phyloP scores from a whole-genome alignment of 2,797 vertebrate genomes.

The Thaleichthys pacificus region DNA sequence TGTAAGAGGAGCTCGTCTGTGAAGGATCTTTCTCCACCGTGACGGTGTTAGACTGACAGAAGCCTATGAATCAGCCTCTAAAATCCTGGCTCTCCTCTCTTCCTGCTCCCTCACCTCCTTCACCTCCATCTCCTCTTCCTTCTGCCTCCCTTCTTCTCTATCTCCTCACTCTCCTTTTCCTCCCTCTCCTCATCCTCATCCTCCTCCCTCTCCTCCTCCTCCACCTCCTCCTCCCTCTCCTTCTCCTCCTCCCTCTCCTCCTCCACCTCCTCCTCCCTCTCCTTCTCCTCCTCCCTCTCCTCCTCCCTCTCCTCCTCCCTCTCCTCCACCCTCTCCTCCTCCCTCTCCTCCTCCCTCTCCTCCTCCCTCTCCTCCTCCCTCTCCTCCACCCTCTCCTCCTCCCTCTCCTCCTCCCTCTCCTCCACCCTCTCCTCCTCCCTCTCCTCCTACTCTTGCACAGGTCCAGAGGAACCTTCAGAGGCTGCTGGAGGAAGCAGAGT shows the following conservation, averaged over 20 bases:
- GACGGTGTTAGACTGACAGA: background rate
- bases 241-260: too few relatives aligned
- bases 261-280: too few relatives aligned
- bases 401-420: background rate
- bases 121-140: background rate
- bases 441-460: slow-evolving; percentile 45
- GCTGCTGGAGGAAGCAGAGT: slow-evolving; percentile 65
- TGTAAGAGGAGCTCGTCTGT: slow-evolving; percentile 2
- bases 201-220: background rate
- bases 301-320: too few relatives aligned
- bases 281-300: too few relatives aligned
- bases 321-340: too few relatives aligned
- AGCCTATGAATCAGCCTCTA: background rate
- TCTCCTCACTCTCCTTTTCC: too few relatives aligned
- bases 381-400: too few relatives aligned
- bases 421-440: background rate
- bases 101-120: background rate
- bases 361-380: too few relatives aligned
- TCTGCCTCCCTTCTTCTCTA: background rate
- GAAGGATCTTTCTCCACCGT: background rate
- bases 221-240: background rate
- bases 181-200: slow-evolving; percentile 1
- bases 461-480: slow-evolving; percentile 74
- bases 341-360: too few relatives aligned
- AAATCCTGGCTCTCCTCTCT: background rate